Evolutionary conservation across 2,113 vertebrate genomes (phyloP).

Genomic region (Anoplopoma fimbria): DNA sequence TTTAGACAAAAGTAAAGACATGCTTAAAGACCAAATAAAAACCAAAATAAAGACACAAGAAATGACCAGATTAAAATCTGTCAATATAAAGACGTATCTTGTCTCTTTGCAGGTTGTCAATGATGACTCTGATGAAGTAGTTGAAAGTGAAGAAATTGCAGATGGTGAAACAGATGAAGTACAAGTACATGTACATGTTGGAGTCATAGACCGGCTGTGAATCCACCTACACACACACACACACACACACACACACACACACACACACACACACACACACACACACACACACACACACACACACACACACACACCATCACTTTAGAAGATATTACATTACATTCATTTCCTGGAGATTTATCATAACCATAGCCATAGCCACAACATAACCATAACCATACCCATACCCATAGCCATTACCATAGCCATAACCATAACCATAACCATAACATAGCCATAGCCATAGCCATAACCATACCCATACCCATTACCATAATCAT

Average conservation of each 20-base stretch:
- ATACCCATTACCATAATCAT: too few relatives aligned
- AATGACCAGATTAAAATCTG: too few relatives aligned
- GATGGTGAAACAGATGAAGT: conserved; percentile 55
- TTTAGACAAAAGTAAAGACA: background rate
- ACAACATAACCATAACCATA: too few relatives aligned
- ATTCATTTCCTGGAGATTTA: too few relatives aligned
- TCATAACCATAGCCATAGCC: background rate
- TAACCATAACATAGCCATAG: too few relatives aligned
- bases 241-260: conserved; percentile 24
- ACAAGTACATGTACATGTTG: conserved; percentile 23
- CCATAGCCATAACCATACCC: too few relatives aligned
- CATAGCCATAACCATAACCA: too few relatives aligned
- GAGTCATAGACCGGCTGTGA: conserved; percentile 16
- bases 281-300: conserved; percentile 26
- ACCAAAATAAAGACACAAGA: background rate
- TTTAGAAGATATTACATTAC: background rate
- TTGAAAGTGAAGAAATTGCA: conserved; percentile 56
- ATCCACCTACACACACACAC: conserved; percentile 45
- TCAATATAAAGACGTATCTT: conserved; percentile 45
- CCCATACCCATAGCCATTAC: too few relatives aligned
- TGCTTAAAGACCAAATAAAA: background rate
- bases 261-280: conserved; percentile 22
- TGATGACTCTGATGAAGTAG: conserved; percentile 59
- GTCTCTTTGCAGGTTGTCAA: conserved; percentile 35
- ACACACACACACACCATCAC: conserved; percentile 13